Base-by-base conservation (phyloP, 2,888 invertebrate genomes). In the Caprella mutica region DNA sequence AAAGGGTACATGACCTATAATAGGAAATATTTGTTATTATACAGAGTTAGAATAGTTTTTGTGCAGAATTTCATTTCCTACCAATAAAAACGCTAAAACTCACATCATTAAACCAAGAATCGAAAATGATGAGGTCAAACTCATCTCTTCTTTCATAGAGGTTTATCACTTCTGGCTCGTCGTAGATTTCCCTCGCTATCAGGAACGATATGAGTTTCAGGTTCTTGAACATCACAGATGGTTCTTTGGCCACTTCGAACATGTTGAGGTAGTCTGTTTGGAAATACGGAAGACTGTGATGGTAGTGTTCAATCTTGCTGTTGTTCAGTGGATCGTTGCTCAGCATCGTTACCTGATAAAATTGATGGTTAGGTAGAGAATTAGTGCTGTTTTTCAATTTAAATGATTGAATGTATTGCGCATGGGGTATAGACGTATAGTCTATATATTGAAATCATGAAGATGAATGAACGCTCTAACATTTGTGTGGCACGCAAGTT, bases 91-190 rank as follows among this genome's bases (percentile, higher is more conserved):
- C n/a, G n/a, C n/a, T n/a, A n/a, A n/a, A 6, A 42, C 52, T 23
- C 17, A 59, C 61, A 52, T 61, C 61, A 26, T 55, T 58, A 17
- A 58, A 61, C 52, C 46, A 39, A n/a, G 54, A 43, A 21, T 55
- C 39, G 14, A 58, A 30, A n/a, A 61, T 21, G 6, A 61, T 46
- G 29, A 61, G 55, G 23, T 61, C 61, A 33, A 61, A 61, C 2
- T 58, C 46, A 24, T 61, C 42, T 43, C 61, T 61, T 19, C 26
- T 54, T 1, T 55, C 52, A 26, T 55, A 61, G 24, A 61, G 40
- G 19, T 61, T 26, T 23, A 42, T 43, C 5, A 61, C 57, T 5
- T 14, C 35, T 8, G 58, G 52, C 17, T 55, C 26, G 6, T 55
- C 52, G 58, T 61, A 58, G 23, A 61, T 5, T 12, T 61, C 52